Evolutionary conservation across 2,113 vertebrate species (phyloP), one percentile per base, ranked within the genome.

Genomic region (Panthera uncia): DNA sequence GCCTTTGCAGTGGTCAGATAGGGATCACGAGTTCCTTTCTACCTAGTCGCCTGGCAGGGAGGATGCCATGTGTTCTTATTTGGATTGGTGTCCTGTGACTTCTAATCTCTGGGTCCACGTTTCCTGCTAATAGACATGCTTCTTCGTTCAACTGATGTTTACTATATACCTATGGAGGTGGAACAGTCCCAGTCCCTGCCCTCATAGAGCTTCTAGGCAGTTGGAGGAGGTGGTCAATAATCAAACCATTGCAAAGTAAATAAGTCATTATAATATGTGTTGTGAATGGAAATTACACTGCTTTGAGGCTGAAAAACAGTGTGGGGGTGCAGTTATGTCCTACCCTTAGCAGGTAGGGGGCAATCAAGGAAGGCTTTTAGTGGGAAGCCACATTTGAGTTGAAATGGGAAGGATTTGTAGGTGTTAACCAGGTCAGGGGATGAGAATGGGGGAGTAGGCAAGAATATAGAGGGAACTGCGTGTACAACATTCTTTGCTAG

Each of bases 111-210:
- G 80, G 36, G 25, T 65, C 55, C 10, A 4, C 36, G 69, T 82
- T 84, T 95, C 74, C 74, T 95, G 27, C 89, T 88, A 41, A 63
- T 63, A 94, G 68, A 87, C 33, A 66, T 84, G 55, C 38, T 96
- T 92, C 74, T 76, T 92, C 15, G 79, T 14, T 89, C 48, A 82
- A 73, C 9, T 78, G 29, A 31, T 91, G 52, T 50, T 92, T 94
- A 92, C 48, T 95, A 52, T 71, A 84, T 14, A 91, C 66, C 48
- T 81, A 5, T 41, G 65, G 71, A 95, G 27, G 29, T 80, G 15
- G 80, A 63, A 15, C 33, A 36, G 9, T 69, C 21, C 50, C 31
- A 88, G 31, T 87, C 31, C 41, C 23, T 90, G 50, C 69, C 27
- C n/a, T 95, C 65, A 45, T 81, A 25, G 82, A 73, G 31, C 33